Evolutionary conservation across 2,888 invertebrate genomes (phyloP).

Genomic region (Sepiola atlantica): DNA sequence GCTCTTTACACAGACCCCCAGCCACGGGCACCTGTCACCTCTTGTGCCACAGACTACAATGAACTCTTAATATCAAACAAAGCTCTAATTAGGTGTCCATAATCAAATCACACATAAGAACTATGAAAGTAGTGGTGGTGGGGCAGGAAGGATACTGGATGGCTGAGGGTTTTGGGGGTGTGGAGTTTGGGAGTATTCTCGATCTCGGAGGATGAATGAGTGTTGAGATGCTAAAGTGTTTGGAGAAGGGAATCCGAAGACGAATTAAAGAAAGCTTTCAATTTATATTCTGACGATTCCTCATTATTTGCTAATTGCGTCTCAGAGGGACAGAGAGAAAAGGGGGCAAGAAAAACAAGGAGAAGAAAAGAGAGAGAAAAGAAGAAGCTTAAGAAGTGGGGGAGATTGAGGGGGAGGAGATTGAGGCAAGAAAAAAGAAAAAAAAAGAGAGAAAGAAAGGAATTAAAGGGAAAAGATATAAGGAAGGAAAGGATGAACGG

Average conservation of each 20-base stretch:
- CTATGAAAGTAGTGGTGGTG: not conserved
- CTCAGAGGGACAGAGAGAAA: not conserved
- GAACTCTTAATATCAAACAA: slow-evolving; percentile 9
- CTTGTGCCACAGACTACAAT: not conserved
- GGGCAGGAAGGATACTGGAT: not conserved
- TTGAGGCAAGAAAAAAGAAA: not conserved
- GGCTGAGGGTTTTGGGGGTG: not conserved
- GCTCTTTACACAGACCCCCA: not conserved
- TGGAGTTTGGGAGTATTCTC: not conserved
- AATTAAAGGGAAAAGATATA: not conserved
- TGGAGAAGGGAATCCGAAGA: not conserved
- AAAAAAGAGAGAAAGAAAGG: not conserved
- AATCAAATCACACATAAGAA: not conserved
- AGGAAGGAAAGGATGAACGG: too few relatives aligned
- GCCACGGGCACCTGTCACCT: not conserved
- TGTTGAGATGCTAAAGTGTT: not conserved
- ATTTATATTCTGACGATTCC: not conserved
- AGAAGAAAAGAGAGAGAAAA: not conserved
- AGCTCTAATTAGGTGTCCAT: not conserved
- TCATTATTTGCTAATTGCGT: not conserved
- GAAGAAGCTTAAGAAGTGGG: not conserved
- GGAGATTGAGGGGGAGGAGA: not conserved
- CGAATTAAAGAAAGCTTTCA: not conserved
- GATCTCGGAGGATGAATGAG: not conserved
- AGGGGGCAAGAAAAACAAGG: not conserved